A percentile compares a stretch with the other conserved stretches of the same genome.
Evolutionary conservation across 1,140 invertebrate genomes (phyloP).

Genomic region (Papilio polytes): DNA sequence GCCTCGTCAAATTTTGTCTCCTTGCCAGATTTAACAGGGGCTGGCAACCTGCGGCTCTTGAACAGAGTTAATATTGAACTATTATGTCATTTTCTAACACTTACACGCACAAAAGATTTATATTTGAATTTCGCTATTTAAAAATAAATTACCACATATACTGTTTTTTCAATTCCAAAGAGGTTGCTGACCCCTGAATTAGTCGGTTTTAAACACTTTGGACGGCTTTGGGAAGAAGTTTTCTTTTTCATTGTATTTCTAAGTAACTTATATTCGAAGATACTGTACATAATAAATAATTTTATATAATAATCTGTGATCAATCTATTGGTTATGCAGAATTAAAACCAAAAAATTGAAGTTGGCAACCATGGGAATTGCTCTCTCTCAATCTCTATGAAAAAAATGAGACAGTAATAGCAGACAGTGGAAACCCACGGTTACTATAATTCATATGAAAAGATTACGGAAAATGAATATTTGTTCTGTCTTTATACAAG

Average conservation of each 20-base stretch:
- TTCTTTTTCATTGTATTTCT: constrained; percentile 29
- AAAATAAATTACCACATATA: not conserved
- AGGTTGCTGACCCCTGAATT: constrained; percentile 8
- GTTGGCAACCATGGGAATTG: not conserved
- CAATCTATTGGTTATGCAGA: not conserved
- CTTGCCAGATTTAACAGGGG: not conserved
- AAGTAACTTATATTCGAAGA: not conserved
- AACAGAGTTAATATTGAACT: too few species aligned
- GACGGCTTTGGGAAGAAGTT: constrained; percentile 53
- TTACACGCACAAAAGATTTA: too few species aligned
- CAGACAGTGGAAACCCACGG: not conserved
- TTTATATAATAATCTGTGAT: not conserved
- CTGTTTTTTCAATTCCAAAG: not conserved
- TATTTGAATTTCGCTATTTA: not conserved
- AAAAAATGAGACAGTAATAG: not conserved
- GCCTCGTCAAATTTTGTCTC: not conserved
- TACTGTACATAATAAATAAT: constrained; percentile 11
- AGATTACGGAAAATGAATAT: not conserved
- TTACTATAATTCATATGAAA: not conserved
- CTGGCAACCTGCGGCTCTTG: not conserved
- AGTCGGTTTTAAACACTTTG: constrained; percentile 40
- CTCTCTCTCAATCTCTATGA: not conserved
- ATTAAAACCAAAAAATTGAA: not conserved
- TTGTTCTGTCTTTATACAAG: too few species aligned
- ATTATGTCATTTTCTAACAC: too few species aligned